Evolutionary conservation across 2,113 vertebrate species (phyloP), one percentile per base, ranked within the genome.

Genomic region (Colinus virginianus): DNA sequence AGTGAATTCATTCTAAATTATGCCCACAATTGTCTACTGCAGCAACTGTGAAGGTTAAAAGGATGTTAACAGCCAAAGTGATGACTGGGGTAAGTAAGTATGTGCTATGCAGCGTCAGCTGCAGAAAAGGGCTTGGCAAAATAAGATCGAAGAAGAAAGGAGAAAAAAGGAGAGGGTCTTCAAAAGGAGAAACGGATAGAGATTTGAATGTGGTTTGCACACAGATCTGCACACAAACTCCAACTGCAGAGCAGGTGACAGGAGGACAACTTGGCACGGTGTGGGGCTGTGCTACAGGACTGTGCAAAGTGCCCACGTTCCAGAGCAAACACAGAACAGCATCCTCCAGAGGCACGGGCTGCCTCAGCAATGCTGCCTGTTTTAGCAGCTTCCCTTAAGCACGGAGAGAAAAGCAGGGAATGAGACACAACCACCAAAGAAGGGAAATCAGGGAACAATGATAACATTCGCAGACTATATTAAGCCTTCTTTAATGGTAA

Each of bases 121-220:
- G 78, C 62, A 51, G 68, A 36, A 78, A 55, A 71, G 66, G 38
- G 30, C 34, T 9, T 13, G 36, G 88, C 66, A 78, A 84, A 93
- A 1, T 17, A 45, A 48, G 43, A 36, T 23, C 45, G 53, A 14
- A 79, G 7, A 9, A 22, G 18, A 45, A 22, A 48, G 38, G 26
- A 28, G 4, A 30, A 22, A 21, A 45, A 34, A 48, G 30, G 30
- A 49, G 4, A n/a, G 53, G 28, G 13, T 6, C 32, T 87, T 75
- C 26, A 58, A 43, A 75, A 6, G 28, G 48, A 71, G 71, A 89
- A 56, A 15, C 26, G 51, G 28, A 43, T 0, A 30, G 64, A 6
- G 5, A 4, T 38, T 5, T 48, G 28, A 42, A 49, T 0, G 6
- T 2, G 3, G 26, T 3, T 22, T 0, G 7, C 36, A n/a, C 21